Percentiles rank a stretch among this genome's conserved stretches.
These are phyloP conservation scores for Pseudanteris insignis DNA, from an alignment of 2,888 invertebrate species.

Conservation along the genomic window DNA sequence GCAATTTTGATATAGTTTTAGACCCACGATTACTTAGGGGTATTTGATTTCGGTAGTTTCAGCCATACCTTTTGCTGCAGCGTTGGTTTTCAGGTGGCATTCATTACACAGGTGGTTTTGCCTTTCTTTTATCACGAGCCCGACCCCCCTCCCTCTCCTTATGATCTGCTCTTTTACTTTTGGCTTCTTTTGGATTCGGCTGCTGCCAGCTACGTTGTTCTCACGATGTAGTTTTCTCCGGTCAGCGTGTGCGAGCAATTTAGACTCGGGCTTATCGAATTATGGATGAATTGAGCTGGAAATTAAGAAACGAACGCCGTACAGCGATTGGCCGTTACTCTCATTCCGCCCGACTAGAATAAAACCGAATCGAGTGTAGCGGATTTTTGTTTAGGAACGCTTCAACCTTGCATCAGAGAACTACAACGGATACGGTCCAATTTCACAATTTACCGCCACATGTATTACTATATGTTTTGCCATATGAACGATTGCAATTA, in stretches of 20 bases:
- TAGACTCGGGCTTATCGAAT: slow-evolving; percentile 6
- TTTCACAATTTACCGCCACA: neutral
- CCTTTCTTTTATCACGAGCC: slow-evolving; percentile 7
- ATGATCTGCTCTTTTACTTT: slow-evolving; percentile 2
- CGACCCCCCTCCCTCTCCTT: neutral
- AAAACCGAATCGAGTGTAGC: no score
- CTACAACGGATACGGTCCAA: no score
- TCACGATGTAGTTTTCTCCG: slow-evolving; percentile 15
- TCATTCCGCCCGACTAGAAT: slow-evolving; percentile 6
- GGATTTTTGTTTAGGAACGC: no score
- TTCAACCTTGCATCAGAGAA: no score
- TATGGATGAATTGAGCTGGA: slow-evolving; percentile 9
- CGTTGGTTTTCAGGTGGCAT: slow-evolving; percentile 12
- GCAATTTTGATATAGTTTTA: slow-evolving; percentile 16
- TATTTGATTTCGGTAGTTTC: slow-evolving; percentile 9
- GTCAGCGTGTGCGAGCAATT: slow-evolving; percentile 8
- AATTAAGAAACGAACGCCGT: slow-evolving; percentile 18
- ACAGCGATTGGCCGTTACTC: slow-evolving; percentile 5
- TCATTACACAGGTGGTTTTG: slow-evolving; percentile 13
- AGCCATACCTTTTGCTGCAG: slow-evolving; percentile 1
- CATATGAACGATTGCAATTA: no score
- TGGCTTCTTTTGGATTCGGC: slow-evolving; percentile 7
- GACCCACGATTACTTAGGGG: slow-evolving; percentile 7
- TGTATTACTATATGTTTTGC: neutral
- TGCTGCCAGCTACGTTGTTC: slow-evolving; percentile 5